Evolutionary conservation across 2,797 vertebrate species (phyloP).

Genomic region (Toxotes lorentzi): DNA sequence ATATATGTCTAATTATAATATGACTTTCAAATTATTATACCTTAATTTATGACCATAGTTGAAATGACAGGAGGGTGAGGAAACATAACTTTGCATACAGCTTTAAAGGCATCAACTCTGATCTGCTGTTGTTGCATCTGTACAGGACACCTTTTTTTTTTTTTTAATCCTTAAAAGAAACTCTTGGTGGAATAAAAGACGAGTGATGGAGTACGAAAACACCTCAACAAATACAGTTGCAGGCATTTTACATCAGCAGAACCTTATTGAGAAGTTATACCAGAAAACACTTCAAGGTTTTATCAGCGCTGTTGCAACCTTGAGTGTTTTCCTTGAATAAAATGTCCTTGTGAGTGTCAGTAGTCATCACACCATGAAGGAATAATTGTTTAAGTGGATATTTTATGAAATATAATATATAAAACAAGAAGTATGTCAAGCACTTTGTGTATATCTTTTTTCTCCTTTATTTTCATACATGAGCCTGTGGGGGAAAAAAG

Average conservation of each 20-base stretch:
- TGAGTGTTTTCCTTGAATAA: constrained; percentile 3
- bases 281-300: constrained; percentile 10
- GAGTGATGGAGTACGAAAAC: not conserved
- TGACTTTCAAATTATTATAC: not conserved
- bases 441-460: no score
- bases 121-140: not conserved
- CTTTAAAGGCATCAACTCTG: not conserved
- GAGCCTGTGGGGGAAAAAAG: not conserved
- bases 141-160: not conserved
- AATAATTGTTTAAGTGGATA: not conserved
- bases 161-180: not conserved
- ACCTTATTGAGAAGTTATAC: not conserved
- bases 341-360: constrained; percentile 10
- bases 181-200: not conserved
- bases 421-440: no score
- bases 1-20: not conserved
- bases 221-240: not conserved
- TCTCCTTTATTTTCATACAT: not conserved
- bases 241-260: constrained; percentile 2
- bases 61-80: not conserved
- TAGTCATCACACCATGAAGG: not conserved
- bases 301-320: not conserved
- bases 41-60: not conserved
- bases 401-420: no score
- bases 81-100: not conserved